Conservation (phyloP, 2,113 vertebrate species). For the Strix uralensis region DNA sequence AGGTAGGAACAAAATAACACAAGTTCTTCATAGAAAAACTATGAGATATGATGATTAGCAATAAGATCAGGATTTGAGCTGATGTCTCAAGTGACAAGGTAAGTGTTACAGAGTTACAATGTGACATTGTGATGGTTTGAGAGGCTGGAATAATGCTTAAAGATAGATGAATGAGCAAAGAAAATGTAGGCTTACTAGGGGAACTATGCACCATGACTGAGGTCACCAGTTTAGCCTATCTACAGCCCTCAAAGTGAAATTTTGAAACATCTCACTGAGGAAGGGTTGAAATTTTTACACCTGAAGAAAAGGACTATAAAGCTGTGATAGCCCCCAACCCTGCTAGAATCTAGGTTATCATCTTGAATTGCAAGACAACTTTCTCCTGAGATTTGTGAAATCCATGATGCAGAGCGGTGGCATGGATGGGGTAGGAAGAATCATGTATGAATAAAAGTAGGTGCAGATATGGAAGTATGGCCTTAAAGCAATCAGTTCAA, state of each 20-base stretch:
- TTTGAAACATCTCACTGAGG: neutral
- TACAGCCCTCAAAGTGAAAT: neutral
- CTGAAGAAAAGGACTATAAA: neutral
- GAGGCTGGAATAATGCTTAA: neutral
- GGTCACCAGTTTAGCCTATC: neutral
- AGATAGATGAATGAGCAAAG: neutral
- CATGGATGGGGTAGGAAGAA: neutral
- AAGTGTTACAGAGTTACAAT: neutral
- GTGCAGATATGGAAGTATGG: neutral
- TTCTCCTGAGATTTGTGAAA: neutral
- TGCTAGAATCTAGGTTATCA: neutral
- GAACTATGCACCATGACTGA: neutral
- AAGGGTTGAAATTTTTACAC: neutral
- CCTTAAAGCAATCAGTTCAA: neutral
- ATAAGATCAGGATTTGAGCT: neutral
- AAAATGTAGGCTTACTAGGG: neutral
- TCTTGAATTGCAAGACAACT: neutral
- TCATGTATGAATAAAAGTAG: neutral
- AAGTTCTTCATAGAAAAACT: neutral
- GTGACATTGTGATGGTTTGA: neutral
- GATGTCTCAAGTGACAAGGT: neutral
- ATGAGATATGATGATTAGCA: neutral
- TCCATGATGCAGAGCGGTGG: accelerated
- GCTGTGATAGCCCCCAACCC: neutral
- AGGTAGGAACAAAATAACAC: neutral